Percentiles rank a stretch among this genome's conserved stretches.
These are phyloP conservation scores for Alectura lathami DNA, from an alignment of 2,113 vertebrate species.

Conservation along the genomic window DNA sequence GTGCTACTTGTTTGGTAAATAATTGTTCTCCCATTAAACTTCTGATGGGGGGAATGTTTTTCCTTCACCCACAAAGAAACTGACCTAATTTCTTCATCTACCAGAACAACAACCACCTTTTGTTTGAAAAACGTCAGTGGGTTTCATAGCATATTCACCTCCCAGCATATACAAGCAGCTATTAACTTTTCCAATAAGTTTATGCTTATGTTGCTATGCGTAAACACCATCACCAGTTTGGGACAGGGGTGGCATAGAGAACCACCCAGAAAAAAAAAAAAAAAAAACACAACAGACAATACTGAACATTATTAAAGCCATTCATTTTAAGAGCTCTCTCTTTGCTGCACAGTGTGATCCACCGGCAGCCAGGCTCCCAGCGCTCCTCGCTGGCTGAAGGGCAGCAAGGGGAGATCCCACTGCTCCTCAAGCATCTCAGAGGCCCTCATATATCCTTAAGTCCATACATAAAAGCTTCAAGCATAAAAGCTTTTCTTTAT, in stretches of 20 bases:
- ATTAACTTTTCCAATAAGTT: not conserved
- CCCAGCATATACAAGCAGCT: not conserved
- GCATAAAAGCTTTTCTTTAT: not conserved
- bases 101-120: not conserved
- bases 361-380: not conserved
- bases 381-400: not conserved
- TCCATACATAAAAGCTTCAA: not conserved
- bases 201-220: not conserved
- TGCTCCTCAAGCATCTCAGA: not conserved
- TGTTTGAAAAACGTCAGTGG: not conserved
- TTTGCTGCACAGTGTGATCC: rapidly evolving
- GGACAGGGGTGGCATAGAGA: not conserved
- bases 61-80: not conserved
- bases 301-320: not conserved
- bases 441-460: not conserved
- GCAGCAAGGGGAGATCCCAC: not conserved
- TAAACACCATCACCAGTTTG: not conserved
- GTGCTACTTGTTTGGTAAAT: not conserved
- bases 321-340: not conserved
- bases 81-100: not conserved
- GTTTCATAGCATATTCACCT: not conserved
- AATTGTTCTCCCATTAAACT: not conserved
- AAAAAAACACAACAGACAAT: not conserved
- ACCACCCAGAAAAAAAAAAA: not conserved
- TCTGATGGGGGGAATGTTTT: not conserved